Evolutionary conservation across 2,888 invertebrate genomes (phyloP).

Genomic region (Clitarchus hookeri): DNA sequence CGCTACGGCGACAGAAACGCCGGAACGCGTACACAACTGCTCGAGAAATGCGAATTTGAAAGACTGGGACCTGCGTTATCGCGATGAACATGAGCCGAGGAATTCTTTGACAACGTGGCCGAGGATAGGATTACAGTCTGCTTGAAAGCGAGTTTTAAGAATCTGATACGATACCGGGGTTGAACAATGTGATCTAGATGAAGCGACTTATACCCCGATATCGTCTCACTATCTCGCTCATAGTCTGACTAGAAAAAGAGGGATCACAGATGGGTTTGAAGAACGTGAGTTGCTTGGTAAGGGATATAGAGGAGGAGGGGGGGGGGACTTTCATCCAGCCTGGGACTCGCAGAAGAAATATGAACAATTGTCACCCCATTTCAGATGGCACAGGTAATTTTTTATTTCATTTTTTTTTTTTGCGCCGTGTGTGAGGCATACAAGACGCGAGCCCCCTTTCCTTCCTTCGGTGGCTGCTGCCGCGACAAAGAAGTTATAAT

Average conservation of each 20-base stretch:
- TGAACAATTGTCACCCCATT: conserved; percentile 25
- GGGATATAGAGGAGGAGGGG: not conserved
- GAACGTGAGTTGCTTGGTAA: not conserved
- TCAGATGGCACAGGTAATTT: conserved; percentile 26
- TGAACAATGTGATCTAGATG: conserved; percentile 36
- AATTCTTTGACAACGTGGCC: not conserved
- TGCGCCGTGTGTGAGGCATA: not conserved
- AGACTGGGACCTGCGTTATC: not conserved
- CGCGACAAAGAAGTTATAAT: conserved; percentile 30
- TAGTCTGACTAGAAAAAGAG: not conserved
- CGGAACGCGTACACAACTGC: not conserved
- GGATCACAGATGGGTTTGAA: not conserved
- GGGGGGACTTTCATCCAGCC: not conserved
- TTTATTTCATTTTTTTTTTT: not conserved
- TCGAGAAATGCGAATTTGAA: not conserved
- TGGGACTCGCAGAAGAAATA: conserved; percentile 18
- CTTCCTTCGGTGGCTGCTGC: not conserved
- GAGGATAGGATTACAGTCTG: conserved; percentile 22
- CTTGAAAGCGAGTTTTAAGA: not conserved
- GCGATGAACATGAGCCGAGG: conserved; percentile 10
- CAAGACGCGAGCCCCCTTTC: not conserved
- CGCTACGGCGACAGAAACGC: not conserved
- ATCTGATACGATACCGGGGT: not conserved
- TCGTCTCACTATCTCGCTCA: conserved; percentile 24
- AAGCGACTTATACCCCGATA: conserved; percentile 21